These are phyloP conservation scores for Teleogryllus occipitalis DNA, from an alignment of 1,140 invertebrate species.

Conservation along the genomic window DNA sequence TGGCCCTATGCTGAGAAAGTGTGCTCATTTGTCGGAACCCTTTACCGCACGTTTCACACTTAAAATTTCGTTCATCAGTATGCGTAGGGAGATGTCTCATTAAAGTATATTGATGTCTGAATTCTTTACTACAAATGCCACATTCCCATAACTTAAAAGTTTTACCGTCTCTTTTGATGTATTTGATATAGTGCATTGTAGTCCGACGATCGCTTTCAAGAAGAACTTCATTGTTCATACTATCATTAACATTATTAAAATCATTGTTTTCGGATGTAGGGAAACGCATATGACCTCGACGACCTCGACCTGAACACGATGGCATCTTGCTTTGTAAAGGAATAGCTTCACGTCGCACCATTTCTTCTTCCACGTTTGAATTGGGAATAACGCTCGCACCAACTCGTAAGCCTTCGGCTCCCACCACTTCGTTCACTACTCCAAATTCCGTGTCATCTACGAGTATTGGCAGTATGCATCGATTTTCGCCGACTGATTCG, in stretches of 20 bases:
- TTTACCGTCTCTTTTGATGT: slow-evolving; percentile 50
- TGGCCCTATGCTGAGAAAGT: slow-evolving; percentile 62
- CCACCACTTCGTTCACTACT: neutral
- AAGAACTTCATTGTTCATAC: neutral
- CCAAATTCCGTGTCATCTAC: neutral
- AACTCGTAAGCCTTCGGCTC: neutral
- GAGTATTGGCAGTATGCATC: neutral
- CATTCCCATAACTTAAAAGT: slow-evolving; percentile 57
- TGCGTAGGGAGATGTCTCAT: slow-evolving; percentile 77
- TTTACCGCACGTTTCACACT: slow-evolving; percentile 68
- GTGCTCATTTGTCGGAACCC: slow-evolving; percentile 65
- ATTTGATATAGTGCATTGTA: slow-evolving; percentile 52
- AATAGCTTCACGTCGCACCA: neutral
- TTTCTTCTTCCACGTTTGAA: neutral
- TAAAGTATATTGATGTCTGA: slow-evolving; percentile 65
- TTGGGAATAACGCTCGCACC: neutral
- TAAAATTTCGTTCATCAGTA: slow-evolving; percentile 72
- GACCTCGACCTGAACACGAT: neutral
- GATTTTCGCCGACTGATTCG: neutral
- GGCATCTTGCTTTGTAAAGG: neutral
- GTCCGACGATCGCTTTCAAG: slow-evolving; percentile 40
- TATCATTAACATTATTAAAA: neutral
- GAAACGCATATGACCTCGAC: neutral
- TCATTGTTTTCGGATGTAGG: neutral
- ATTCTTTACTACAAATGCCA: slow-evolving; percentile 59